A percentile compares a stretch with the other conserved stretches of the same genome.
phyloP scores from a whole-genome alignment of 2,888 invertebrate species.

The Zygothrica quintamaculata region DNA sequence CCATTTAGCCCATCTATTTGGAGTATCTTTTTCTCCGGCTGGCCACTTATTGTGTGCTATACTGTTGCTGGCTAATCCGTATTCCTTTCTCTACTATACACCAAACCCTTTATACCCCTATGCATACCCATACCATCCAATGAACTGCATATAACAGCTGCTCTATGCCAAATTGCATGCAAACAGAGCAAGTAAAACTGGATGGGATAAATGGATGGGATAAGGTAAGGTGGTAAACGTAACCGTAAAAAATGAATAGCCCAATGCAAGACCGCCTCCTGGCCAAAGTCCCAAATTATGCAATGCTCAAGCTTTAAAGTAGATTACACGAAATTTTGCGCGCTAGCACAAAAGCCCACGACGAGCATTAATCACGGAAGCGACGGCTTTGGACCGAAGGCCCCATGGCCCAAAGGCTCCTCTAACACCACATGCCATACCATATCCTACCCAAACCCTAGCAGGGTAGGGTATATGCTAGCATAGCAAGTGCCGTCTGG shows the following conservation, averaged over 20 bases:
- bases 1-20: conserved; percentile 34
- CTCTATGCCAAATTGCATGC: conserved; percentile 42
- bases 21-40: conserved; percentile 24
- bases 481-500: no score
- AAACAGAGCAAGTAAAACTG: conserved; percentile 8
- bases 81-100: no score
- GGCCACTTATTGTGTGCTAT: conserved; percentile 41
- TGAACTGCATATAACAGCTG: conserved; percentile 32
- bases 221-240: conserved; percentile 1
- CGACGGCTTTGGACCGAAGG: conserved; percentile 40
- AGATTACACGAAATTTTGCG: conserved; percentile 74
- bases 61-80: conserved; percentile 25
- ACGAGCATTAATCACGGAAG: conserved; percentile 73
- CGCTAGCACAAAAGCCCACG: conserved; percentile 74
- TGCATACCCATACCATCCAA: no score
- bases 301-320: conserved; percentile 74
- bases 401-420: conserved; percentile 7
- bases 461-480: no score
- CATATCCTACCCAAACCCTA: background rate
- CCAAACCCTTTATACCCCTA: no score
- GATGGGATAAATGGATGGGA: background rate
- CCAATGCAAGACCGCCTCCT: conserved; percentile 28
- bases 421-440: no score
- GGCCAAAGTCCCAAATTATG: conserved; percentile 58
- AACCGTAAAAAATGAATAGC: conserved; percentile 22